phyloP scores from a whole-genome alignment of 2,888 invertebrate species.

The Philonicus albiceps region DNA sequence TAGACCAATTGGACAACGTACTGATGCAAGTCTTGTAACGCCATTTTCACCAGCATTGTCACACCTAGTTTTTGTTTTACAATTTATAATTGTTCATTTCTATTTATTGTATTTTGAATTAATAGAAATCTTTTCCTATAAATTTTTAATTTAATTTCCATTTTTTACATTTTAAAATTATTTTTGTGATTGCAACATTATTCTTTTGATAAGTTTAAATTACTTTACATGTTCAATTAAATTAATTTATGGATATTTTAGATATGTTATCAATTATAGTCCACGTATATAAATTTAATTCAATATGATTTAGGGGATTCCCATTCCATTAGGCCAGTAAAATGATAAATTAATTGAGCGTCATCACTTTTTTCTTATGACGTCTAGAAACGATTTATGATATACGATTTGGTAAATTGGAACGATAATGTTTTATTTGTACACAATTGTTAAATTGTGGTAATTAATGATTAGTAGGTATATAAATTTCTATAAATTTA shows the following conservation, averaged over 20 bases:
- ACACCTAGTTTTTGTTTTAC: constrained; percentile 71
- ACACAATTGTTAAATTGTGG: too few species aligned
- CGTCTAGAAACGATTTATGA: too few species aligned
- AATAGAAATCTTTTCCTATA: background rate
- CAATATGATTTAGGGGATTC: too few species aligned
- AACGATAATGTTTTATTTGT: too few species aligned
- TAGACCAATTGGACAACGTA: constrained; percentile 88
- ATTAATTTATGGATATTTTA: too few species aligned
- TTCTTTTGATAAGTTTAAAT: background rate
- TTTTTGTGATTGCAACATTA: background rate
- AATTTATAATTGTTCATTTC: constrained; percentile 30
- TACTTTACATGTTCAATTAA: background rate
- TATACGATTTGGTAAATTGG: too few species aligned
- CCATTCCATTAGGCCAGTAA: too few species aligned
- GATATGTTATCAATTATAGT: too few species aligned
- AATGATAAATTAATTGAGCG: too few species aligned
- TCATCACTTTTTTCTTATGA: too few species aligned
- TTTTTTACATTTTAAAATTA: background rate
- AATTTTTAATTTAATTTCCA: background rate
- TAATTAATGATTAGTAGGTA: too few species aligned
- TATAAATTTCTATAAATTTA: background rate
- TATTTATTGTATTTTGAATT: constrained; percentile 41
- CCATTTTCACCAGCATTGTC: constrained; percentile 90
- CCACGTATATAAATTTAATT: too few species aligned
- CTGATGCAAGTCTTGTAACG: constrained; percentile 84